Percentiles rank a stretch among this genome's conserved stretches.
Conservation (phyloP, 1,140 invertebrate genomes). For the Frieseomelitta varia region DNA sequence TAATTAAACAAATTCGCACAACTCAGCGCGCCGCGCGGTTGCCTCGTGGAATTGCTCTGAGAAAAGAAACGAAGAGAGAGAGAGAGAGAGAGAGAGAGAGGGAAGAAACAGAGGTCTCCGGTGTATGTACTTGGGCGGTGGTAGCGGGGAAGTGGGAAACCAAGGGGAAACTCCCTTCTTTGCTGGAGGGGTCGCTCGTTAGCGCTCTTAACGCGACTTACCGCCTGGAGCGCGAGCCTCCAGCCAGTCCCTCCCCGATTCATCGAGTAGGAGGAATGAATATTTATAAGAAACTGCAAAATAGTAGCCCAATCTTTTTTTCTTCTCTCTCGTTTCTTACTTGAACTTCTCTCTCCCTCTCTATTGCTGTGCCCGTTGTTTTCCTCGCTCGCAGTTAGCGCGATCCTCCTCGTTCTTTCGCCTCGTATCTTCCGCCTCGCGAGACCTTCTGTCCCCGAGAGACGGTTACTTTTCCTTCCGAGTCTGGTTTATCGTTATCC, state of each 20-base stretch:
- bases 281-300: slow-evolving; percentile 82
- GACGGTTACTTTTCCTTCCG: neutral
- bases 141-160: slow-evolving; percentile 43
- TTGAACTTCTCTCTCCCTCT: neutral
- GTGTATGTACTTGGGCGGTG: slow-evolving; percentile 7
- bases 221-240: slow-evolving; percentile 77
- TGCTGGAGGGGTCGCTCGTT: slow-evolving; percentile 78
- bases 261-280: slow-evolving; percentile 79
- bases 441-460: neutral
- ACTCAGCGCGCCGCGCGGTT: slow-evolving; percentile 73
- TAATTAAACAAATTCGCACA: slow-evolving; percentile 83
- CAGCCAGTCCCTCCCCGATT: slow-evolving; percentile 74
- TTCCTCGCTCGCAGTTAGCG: too few species aligned
- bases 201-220: slow-evolving; percentile 81
- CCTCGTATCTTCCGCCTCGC: slow-evolving; percentile 18
- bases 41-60: slow-evolving; percentile 70
- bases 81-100: slow-evolving; percentile 6
- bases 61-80: slow-evolving; percentile 23
- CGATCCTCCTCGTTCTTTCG: neutral
- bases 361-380: too few species aligned
- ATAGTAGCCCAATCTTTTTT: slow-evolving; percentile 69
- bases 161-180: slow-evolving; percentile 55
- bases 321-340: neutral
- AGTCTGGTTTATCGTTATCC: neutral
- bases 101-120: neutral